Percentiles rank a stretch among this genome's conserved stretches.
phyloP scores from a whole-genome alignment of 2,797 vertebrate genomes.

The Euthynnus affinis region DNA sequence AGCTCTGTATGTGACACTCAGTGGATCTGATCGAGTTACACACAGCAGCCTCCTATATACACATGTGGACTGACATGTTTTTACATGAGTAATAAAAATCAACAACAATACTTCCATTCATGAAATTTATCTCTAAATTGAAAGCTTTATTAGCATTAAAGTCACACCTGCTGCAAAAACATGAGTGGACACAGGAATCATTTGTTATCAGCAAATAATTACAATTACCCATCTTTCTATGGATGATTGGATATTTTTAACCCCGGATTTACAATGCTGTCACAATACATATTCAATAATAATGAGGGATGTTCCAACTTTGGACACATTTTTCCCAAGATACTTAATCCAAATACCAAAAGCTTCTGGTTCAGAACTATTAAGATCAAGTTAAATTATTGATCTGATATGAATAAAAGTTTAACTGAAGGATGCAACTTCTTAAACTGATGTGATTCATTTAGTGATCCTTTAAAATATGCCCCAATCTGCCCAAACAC shows the following conservation, averaged over 20 bases:
- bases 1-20: slow-evolving; percentile 52
- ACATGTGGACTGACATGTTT: slow-evolving; percentile 33
- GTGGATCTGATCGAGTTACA: slow-evolving; percentile 56
- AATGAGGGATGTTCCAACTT: too few species aligned
- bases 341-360: too few species aligned
- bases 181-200: not conserved
- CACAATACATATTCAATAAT: too few species aligned
- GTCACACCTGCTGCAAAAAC: not conserved
- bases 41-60: slow-evolving; percentile 9
- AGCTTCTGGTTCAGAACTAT: too few species aligned
- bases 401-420: too few species aligned
- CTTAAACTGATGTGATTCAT: not conserved
- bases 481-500: not conserved
- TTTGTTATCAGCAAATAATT: not conserved
- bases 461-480: not conserved
- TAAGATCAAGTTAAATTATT: too few species aligned
- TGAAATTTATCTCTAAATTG: not conserved
- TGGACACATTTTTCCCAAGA: too few species aligned
- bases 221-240: not conserved
- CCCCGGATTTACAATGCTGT: not conserved
- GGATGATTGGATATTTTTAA: not conserved
- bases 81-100: not conserved
- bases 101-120: not conserved
- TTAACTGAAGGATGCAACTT: too few species aligned
- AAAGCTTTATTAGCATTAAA: not conserved